These are phyloP conservation scores for Plectropomus leopardus DNA, from an alignment of 2,113 vertebrate species.

Conservation along the genomic window DNA sequence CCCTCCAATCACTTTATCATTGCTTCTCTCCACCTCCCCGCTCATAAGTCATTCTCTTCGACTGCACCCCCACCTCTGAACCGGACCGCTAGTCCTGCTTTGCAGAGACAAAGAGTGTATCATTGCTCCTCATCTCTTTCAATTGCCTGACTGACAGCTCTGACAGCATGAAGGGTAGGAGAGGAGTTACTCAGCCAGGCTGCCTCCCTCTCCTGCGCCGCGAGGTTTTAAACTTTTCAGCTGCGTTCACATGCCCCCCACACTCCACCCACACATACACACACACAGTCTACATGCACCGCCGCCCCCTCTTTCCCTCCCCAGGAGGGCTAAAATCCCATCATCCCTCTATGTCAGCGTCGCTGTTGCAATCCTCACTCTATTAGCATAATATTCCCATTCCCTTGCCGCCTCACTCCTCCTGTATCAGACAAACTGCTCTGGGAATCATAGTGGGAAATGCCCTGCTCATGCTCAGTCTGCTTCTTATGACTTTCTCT, in stretches of 20 bases:
- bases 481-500: constrained; percentile 1
- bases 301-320: constrained; percentile 22
- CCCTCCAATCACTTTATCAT: constrained; percentile 58
- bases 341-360: constrained; percentile 72
- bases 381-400: constrained; percentile 82
- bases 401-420: constrained; percentile 68
- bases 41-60: constrained; percentile 51
- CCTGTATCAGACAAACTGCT: constrained; percentile 59
- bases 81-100: constrained; percentile 36
- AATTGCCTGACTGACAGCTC: constrained; percentile 57
- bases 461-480: constrained; percentile 19
- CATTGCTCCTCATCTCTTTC: constrained; percentile 50
- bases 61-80: constrained; percentile 23
- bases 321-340: constrained; percentile 65
- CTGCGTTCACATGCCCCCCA: background rate
- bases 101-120: constrained; percentile 33
- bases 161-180: constrained; percentile 49
- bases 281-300: constrained; percentile 23
- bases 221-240: constrained; percentile 19
- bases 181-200: constrained; percentile 25
- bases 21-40: constrained; percentile 45
- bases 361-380: constrained; percentile 39
- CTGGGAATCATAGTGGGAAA: constrained; percentile 49
- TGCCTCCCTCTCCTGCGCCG: constrained; percentile 1
- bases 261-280: constrained; percentile 7